Conservation (phyloP, 2,888 invertebrate genomes). For the Diaphora mendica region DNA sequence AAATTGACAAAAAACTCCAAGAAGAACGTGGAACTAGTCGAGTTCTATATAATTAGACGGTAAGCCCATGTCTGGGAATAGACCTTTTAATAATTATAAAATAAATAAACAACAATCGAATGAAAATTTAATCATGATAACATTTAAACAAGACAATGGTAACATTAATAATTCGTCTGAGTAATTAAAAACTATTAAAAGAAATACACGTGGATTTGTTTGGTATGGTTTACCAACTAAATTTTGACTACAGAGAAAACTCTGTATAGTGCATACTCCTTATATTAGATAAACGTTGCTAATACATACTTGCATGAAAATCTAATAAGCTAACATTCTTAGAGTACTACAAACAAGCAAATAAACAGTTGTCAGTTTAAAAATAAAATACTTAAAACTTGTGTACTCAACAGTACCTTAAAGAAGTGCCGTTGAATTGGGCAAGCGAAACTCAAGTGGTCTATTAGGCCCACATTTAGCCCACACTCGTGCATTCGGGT, state of each 20-base stretch:
- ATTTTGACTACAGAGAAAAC: no score
- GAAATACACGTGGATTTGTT: neutral
- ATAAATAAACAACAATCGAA: no score
- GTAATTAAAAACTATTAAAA: neutral
- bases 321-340: no score
- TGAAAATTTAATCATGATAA: no score
- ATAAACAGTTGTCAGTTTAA: neutral
- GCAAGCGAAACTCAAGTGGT: constrained; percentile 84
- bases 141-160: no score
- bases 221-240: neutral
- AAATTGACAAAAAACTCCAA: neutral
- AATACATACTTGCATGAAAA: no score
- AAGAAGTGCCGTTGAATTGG: constrained; percentile 80
- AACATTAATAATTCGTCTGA: neutral
- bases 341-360: neutral
- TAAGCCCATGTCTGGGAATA: no score
- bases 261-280: no score
- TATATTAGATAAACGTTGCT: no score
- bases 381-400: constrained; percentile 42
- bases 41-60: no score
- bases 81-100: no score
- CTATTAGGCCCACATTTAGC: constrained; percentile 80
- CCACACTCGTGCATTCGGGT: constrained; percentile 79
- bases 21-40: no score
- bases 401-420: constrained; percentile 55